Base-by-base conservation (phyloP, 2,113 vertebrate genomes). In the Uropsilus gracilis region DNA sequence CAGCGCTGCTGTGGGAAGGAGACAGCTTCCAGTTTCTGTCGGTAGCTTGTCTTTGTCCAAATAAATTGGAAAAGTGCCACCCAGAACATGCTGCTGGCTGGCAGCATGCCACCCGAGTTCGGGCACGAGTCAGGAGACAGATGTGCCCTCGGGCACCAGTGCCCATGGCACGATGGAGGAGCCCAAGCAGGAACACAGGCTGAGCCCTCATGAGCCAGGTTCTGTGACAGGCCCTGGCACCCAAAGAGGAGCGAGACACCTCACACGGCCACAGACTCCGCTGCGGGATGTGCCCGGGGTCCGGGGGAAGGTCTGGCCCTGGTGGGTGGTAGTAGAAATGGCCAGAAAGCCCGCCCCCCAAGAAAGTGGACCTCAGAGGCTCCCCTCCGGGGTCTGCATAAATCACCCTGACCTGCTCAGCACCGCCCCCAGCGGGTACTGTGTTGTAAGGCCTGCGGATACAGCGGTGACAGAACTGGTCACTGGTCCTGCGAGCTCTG, bases 41-140 rank as follows among this genome's bases (percentile, higher is more conserved):
- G 71, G 37, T 16, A 46, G 75, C 16, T 87, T 30, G 50, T 75
- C 69, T 91, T 86, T 83, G 80, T 89, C 63, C 64, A 71, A 1
- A 20, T 76, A 46, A 85, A 64, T 8, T 55, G 59, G 34, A 71
- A 90, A 88, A 78, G 42, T 46, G 64, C 34, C 34, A 48, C 22
- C 7, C 14, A 64, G 42, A 82, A 26, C 28, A 18, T 32, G 34
- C 34, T 48, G 48, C 26, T 34, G 69, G 76, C 39, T 13, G n/a
- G 86, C 30, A 26, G 5, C 2, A 5, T 26, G 73, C 37, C n/a
- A 32, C 42, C 83, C 72, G 48, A 78, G 34, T 53, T 28, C 50
- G 68, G 85, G 44, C 50, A 57, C 16, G 26, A 83, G 34, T 80
- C 64, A 11, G 8, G 7, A 71, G 55, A 84, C 42, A 64, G 26